Base-by-base conservation (phyloP, 1,140 invertebrate species). In the Vanessa atalanta region DNA sequence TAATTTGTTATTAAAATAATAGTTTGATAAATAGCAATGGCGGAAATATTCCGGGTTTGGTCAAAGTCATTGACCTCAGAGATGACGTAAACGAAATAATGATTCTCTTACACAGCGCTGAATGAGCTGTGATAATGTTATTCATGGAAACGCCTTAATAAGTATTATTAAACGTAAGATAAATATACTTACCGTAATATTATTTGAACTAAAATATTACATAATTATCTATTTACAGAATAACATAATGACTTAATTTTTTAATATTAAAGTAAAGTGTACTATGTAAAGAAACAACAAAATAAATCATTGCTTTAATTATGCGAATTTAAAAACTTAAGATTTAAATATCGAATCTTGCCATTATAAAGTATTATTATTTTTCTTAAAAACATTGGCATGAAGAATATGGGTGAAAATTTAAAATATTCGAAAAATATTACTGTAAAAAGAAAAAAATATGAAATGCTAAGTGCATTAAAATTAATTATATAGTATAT, bases 31-130 rank as follows among this genome's bases (percentile, higher is more conserved):
- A 55, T 55, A 7, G 23, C 23, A 55, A 53, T 71, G 23, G 61
- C 57, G 61, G 47, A 71, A 71, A 73, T 67, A 55, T 57, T 63
- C 75, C 70, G 75, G 16, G 75, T 71, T 77, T 37, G 70, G 47
- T 14, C 60, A 65, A 47, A 72, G 78, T 79, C 78, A 74, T 51
- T 63, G 73, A 68, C 72, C 78, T 73, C 69, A n/a, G 26, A 57
- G 64, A 57, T 79, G 78, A 79, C 78, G 78, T 79, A 77, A 79
- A 71, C 61, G 60, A 57, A 76, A 76, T 76, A 76, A 76, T 75
- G 73, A 75, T 68, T 55, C 69, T 69, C 64, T 72, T 71, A 75
- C 65, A 73, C 16, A 57, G 72, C 72, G 60, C 51, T 74, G 73
- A 75, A 68, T 75, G 55, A 63, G 70, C 55, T 70, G 69, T 68